Conservation (phyloP, 2,113 vertebrate species). For the Gnathonemus echidnorhynchus region DNA sequence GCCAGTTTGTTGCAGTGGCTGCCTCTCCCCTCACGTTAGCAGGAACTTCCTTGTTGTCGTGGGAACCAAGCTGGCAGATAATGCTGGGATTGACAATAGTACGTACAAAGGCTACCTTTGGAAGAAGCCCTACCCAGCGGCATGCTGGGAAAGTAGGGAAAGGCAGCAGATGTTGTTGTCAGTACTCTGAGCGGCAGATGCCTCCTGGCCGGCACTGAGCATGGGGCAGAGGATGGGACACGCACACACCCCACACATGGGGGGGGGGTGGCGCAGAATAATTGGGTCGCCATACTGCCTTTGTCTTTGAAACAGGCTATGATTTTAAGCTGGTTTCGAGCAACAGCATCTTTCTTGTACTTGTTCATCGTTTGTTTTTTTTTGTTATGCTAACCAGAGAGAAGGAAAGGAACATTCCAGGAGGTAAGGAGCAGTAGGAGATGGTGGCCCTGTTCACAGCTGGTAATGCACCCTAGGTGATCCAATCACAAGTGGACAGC, state of each 20-base stretch:
- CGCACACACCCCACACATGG: not conserved
- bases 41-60: conserved; percentile 64
- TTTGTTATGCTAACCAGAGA: not conserved
- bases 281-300: conserved; percentile 64
- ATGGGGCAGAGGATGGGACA: conserved; percentile 26
- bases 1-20: not conserved
- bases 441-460: not conserved
- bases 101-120: conserved; percentile 75
- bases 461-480: no score
- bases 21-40: conserved; percentile 49
- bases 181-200: conserved; percentile 74
- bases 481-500: no score
- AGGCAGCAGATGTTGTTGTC: conserved; percentile 79
- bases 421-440: not conserved
- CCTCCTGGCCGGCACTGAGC: conserved; percentile 68
- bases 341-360: not conserved
- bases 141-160: conserved; percentile 73
- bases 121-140: conserved; percentile 75
- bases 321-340: not conserved
- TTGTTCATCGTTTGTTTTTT: not conserved
- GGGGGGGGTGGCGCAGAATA: conserved; percentile 46
- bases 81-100: conserved; percentile 69
- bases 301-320: not conserved
- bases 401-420: not conserved
- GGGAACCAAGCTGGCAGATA: conserved; percentile 67